These are phyloP conservation scores for Apolygus lucorum DNA, from an alignment of 1,140 invertebrate genomes.

Conservation along the genomic window DNA sequence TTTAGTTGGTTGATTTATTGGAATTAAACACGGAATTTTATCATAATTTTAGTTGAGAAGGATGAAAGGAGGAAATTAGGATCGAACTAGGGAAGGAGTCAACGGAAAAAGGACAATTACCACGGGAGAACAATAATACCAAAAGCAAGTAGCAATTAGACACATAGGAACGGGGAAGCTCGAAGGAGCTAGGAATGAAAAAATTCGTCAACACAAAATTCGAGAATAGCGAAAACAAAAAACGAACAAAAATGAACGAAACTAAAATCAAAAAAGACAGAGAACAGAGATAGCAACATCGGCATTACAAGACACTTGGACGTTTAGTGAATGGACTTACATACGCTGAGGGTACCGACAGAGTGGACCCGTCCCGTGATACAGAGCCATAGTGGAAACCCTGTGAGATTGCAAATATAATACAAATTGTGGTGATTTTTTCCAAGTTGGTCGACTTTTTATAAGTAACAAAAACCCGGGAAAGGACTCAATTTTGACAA, in stretches of 20 bases:
- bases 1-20: too few relatives aligned
- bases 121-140: background rate
- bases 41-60: background rate
- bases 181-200: slow-evolving; percentile 10
- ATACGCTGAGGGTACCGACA: slow-evolving; percentile 62
- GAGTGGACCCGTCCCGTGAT: slow-evolving; percentile 55
- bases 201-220: too few relatives aligned
- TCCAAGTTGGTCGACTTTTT: too few relatives aligned
- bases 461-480: too few relatives aligned
- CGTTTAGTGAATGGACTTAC: slow-evolving; percentile 40
- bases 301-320: slow-evolving; percentile 16
- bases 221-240: background rate
- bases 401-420: slow-evolving; percentile 29
- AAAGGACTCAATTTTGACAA: too few relatives aligned
- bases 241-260: slow-evolving; percentile 3
- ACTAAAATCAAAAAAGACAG: slow-evolving; percentile 9
- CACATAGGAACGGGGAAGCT: background rate
- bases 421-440: slow-evolving; percentile 19
- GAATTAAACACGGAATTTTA: background rate
- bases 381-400: slow-evolving; percentile 43
- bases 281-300: slow-evolving; percentile 24
- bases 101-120: slow-evolving; percentile 30
- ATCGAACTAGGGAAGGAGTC: background rate
- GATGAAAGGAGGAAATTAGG: background rate
- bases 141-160: slow-evolving; percentile 4